Conservation (phyloP, 92 coral and sea anemone genomes). For the Phenganax marumi region DNA sequence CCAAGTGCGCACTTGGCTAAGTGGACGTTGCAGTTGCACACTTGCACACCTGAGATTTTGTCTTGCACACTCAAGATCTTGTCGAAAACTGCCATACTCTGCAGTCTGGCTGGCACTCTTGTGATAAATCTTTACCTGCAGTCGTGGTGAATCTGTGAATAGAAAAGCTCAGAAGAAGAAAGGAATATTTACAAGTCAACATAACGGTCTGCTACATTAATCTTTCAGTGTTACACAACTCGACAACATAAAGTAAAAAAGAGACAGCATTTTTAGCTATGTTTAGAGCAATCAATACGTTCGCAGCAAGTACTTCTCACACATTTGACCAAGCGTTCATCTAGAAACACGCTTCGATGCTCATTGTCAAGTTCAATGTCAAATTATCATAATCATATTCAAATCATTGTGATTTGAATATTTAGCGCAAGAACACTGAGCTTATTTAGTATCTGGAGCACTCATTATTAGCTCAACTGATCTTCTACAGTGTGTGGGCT, state of each 20-base stretch:
- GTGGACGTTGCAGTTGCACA: no score
- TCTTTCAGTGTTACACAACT: not conserved
- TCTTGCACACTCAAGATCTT: no score
- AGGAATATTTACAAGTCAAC: constrained; percentile 11
- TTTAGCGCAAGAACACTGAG: not conserved
- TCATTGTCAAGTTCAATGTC: no score
- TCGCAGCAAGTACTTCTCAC: constrained; percentile 16
- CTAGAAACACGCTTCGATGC: constrained; percentile 13
- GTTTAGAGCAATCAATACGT: not conserved
- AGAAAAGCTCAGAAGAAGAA: not conserved
- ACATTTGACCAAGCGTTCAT: constrained; percentile 27
- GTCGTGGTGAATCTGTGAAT: not conserved
- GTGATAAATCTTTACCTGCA: not conserved
- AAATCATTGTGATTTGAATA: no score
- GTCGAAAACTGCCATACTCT: no score
- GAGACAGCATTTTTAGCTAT: not conserved
- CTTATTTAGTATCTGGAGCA: not conserved
- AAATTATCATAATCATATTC: no score
- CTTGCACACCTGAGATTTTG: no score
- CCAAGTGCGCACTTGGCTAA: no score
- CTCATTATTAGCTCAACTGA: not conserved
- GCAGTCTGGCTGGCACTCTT: no score
- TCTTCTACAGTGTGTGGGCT: no score
- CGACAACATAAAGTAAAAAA: not conserved
- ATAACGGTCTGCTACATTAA: not conserved